Evolutionary conservation across 2,797 vertebrate species (phyloP), one percentile per base, ranked within the genome.

Genomic region (Phoebastria nigripes): DNA sequence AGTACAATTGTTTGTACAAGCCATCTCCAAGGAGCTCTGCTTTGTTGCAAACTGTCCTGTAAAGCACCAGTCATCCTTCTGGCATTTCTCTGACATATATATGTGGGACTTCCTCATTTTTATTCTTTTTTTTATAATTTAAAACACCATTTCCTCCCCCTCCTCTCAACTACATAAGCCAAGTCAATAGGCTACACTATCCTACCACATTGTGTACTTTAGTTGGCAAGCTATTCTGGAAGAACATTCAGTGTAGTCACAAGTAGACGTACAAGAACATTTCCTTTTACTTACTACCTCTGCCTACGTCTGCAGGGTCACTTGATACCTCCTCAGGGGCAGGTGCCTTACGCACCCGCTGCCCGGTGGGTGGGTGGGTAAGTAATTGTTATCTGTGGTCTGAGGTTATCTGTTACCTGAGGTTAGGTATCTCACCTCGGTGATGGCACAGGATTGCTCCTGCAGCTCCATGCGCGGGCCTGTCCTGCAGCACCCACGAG

Each of bases 351-450:
- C 3, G 31, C 7, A 29, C 41, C 26, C 1, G 3, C 35, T 66
- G 25, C n/a, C 22, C 6, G 21, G 52, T 21, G 21, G 15, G 28
- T 24, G 24, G 20, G 28, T 59, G 31, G 20, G 28, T 59, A 26
- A 11, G 29, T 55, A 39, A 12, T 12, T 8, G 22, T 28, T 55
- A 6, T 3, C 41, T 55, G 52, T 35, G 35, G 21, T 39, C 25
- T 61, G 70, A 42, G 42, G 42, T 42, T 42, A 42, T 42, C 42
- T 42, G 16, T 42, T 42, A 17, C 17, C 42, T 42, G 42, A 44
- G n/a, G 33, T 16, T 8, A 4, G 52, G 9, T 15, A 3, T 19
- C 65, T 62, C 31, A 3, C 35, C 52, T 16, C 0, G 0, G n/a
- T 31, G 35, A 47, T 56, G 42, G 26, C 22, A 13, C 26, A 29